Base-by-base conservation (phyloP, 2,888 invertebrate species). In the Alloscopus bannaensis region DNA sequence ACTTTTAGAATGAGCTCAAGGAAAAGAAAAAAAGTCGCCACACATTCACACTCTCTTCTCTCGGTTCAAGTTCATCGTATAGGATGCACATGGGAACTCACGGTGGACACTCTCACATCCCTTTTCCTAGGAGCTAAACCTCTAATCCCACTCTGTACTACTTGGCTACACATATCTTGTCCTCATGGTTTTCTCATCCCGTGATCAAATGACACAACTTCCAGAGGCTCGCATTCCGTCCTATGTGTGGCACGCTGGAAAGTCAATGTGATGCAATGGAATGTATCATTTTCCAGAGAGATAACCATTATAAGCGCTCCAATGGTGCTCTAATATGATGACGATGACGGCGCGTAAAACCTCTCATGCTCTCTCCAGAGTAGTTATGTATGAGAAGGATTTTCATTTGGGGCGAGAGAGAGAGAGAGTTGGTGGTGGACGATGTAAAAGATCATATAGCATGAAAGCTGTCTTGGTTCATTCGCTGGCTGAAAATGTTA, bases 261-360 rank as follows among this genome's bases (percentile, higher is more conserved):
- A 57, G 69, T 55, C 52, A 77, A 60, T 70, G 69, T 62, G 62
- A 47, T 29, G 69, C 69, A 69, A 45, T 68, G 76, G 69, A 76
- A 76, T 69, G 68, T 69, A 76, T 76, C 69, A 76, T 69, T 55
- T 76, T 52, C 69, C 59, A 40, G 47, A n/a, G n/a, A n/a, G n/a
- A n/a, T n/a, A n/a, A 70, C 77, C 70, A 77, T 77, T 77, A 77
- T 77, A 70, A 77, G 64, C 77, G 77, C 42, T 77, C 62, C 50
- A 77, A 68, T 70, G 69, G 64, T 77, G 45, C 65, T 70, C 77
- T 77, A 77, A 77, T 77, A 77, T 70, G 77, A 70, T 59, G 68
- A 76, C 68, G 77, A 77, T 55, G 77, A 62, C 68, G 60, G 40
- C 45, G 24, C 64, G 6, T 1, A 57, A 59, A 28, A 29, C 28